phyloP scores from a whole-genome alignment of 2,888 invertebrate species.

The Agrochola macilenta region DNA sequence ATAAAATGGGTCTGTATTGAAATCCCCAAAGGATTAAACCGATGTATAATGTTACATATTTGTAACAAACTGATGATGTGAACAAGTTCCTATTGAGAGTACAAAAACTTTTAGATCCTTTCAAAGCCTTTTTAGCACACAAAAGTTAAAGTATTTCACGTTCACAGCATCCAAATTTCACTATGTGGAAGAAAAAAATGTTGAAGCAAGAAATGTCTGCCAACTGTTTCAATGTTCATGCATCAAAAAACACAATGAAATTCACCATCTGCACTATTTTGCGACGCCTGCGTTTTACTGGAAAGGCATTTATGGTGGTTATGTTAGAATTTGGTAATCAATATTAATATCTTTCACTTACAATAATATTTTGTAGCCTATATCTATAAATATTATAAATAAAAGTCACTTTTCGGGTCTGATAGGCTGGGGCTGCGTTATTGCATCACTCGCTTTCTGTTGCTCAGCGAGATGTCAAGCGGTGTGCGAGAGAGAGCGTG shows the following conservation, averaged over 20 bases:
- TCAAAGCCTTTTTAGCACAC: slow-evolving; percentile 3
- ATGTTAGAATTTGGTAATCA: neutral
- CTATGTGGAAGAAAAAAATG: slow-evolving; percentile 10
- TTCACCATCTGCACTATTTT: slow-evolving; percentile 25
- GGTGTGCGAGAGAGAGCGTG: no score
- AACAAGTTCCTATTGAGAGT: neutral
- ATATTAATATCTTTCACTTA: neutral
- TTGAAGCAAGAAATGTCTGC: slow-evolving; percentile 23
- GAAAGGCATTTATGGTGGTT: neutral
- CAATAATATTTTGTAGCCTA: neutral
- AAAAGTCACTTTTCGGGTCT: neutral
- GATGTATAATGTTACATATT: slow-evolving; percentile 1
- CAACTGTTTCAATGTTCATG: slow-evolving; percentile 43
- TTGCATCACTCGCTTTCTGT: no score
- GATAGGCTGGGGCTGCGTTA: no score
- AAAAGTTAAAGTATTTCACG: neutral
- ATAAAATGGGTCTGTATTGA: neutral
- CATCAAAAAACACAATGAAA: slow-evolving; percentile 15
- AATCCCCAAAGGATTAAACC: slow-evolving; percentile 3
- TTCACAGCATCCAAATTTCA: slow-evolving; percentile 1
- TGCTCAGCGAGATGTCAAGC: no score
- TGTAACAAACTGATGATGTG: neutral
- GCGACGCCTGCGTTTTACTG: neutral
- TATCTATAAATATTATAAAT: no score
- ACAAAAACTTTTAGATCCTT: neutral